Percentiles rank a stretch among this genome's conserved stretches.
These are phyloP conservation scores for Montipora efflorescens DNA, from an alignment of 64 coral and sea anemone species.

Conservation along the genomic window DNA sequence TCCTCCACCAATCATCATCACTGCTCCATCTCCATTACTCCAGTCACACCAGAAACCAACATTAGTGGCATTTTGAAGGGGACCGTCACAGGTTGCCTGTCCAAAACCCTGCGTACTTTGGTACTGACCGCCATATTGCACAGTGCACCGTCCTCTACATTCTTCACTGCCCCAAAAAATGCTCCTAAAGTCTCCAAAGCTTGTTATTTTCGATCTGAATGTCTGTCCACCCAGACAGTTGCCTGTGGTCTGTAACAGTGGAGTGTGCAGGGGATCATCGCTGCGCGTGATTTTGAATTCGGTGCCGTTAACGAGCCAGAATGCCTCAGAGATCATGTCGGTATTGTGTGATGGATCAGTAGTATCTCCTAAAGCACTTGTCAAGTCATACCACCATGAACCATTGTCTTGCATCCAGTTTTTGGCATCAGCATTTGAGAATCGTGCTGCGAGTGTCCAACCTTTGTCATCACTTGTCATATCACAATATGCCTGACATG, in stretches of 20 bases:
- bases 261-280: slow-evolving; percentile 27
- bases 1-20: slow-evolving; percentile 49
- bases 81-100: not conserved
- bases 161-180: slow-evolving; percentile 28
- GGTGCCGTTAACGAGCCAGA: slow-evolving; percentile 42
- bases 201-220: slow-evolving; percentile 41
- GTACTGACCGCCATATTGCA: slow-evolving; percentile 40
- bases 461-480: not conserved
- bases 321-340: slow-evolving; percentile 31
- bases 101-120: slow-evolving; percentile 2
- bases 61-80: not conserved
- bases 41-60: slow-evolving; percentile 47
- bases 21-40: slow-evolving; percentile 4
- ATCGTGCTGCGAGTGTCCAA: slow-evolving; percentile 48
- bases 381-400: slow-evolving; percentile 48
- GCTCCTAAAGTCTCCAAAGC: slow-evolving; percentile 18
- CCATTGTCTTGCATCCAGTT: slow-evolving; percentile 57
- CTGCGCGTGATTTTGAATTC: slow-evolving; percentile 62
- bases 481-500: not conserved
- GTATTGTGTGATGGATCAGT: slow-evolving; percentile 34
- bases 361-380: not conserved
- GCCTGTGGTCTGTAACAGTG: slow-evolving; percentile 1
- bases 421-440: slow-evolving; percentile 54
- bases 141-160: slow-evolving; percentile 23
- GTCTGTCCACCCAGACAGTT: slow-evolving; percentile 40